phyloP scores from a whole-genome alignment of 1,140 invertebrate species.

The Matsumurasca onukii region DNA sequence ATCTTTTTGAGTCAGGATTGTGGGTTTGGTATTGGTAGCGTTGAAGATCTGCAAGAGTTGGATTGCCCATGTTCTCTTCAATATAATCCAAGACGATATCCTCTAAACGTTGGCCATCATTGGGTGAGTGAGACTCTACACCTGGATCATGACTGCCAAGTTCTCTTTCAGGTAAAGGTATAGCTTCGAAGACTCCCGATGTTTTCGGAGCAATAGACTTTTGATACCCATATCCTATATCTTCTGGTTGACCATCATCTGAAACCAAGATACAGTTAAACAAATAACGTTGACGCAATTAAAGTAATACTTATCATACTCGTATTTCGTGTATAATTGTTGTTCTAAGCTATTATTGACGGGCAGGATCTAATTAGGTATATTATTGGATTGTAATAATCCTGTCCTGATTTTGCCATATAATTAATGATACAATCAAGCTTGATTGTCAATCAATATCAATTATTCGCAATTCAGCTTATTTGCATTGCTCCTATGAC shows the following conservation, averaged over 20 bases:
- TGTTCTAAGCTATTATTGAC: no score
- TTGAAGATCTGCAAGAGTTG: background rate
- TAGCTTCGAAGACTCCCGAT: constrained; percentile 32
- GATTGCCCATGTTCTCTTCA: constrained; percentile 25
- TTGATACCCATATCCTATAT: constrained; percentile 43
- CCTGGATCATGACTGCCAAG: constrained; percentile 13
- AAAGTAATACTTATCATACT: no score
- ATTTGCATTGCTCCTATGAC: no score
- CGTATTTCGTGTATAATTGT: no score
- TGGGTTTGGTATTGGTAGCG: background rate
- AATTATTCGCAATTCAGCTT: no score
- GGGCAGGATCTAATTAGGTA: no score
- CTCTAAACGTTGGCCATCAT: constrained; percentile 26
- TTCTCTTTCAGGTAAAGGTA: constrained; percentile 30
- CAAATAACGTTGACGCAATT: no score
- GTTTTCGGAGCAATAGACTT: constrained; percentile 35
- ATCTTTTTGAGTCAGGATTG: constrained; percentile 31
- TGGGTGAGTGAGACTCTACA: background rate
- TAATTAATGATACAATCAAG: no score
- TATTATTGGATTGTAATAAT: no score
- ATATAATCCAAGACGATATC: constrained; percentile 33
- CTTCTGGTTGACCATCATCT: constrained; percentile 43
- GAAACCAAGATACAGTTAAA: no score
- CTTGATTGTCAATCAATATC: no score
- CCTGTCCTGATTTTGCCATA: no score